A percentile compares a stretch with the other conserved stretches of the same genome.
phyloP scores from a whole-genome alignment of 2,888 invertebrate species.

The Tiliacea aurago region DNA sequence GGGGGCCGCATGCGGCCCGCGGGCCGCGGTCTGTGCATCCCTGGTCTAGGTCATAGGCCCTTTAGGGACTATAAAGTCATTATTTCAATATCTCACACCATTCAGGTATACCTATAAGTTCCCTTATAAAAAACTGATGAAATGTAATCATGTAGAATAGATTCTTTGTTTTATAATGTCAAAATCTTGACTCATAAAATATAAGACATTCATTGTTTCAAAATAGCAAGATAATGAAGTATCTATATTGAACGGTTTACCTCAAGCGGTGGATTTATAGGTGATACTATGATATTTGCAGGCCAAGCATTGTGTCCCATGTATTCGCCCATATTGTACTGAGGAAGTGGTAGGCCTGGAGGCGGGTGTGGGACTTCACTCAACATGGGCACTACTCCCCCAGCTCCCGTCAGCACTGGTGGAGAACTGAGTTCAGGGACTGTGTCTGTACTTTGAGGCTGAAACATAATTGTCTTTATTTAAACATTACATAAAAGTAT shows the following conservation, averaged over 20 bases:
- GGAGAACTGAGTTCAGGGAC: slow-evolving; percentile 84
- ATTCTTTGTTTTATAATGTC: slow-evolving; percentile 2
- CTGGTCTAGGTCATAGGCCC: background rate
- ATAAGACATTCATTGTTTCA: background rate
- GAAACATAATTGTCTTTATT: slow-evolving; percentile 67
- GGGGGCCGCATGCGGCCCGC: too few species aligned
- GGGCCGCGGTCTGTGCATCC: too few species aligned
- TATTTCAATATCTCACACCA: too few species aligned
- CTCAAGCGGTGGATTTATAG: slow-evolving; percentile 88
- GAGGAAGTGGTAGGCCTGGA: slow-evolving; percentile 86
- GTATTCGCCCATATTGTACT: slow-evolving; percentile 87
- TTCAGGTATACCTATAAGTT: background rate
- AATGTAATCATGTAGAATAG: background rate
- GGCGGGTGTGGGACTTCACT: slow-evolving; percentile 86
- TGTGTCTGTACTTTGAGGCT: slow-evolving; percentile 82
- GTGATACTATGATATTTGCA: slow-evolving; percentile 85
- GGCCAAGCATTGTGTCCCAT: slow-evolving; percentile 87
- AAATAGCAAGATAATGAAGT: background rate
- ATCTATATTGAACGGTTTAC: slow-evolving; percentile 69
- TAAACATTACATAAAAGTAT: slow-evolving; percentile 24
- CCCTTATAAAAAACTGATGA: background rate
- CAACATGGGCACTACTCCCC: slow-evolving; percentile 81
- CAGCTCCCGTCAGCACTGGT: slow-evolving; percentile 78
- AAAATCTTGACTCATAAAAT: background rate
- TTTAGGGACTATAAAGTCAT: background rate